These are phyloP conservation scores for Pantelozetes paolii DNA, from an alignment of 2,888 invertebrate species.

Conservation along the genomic window DNA sequence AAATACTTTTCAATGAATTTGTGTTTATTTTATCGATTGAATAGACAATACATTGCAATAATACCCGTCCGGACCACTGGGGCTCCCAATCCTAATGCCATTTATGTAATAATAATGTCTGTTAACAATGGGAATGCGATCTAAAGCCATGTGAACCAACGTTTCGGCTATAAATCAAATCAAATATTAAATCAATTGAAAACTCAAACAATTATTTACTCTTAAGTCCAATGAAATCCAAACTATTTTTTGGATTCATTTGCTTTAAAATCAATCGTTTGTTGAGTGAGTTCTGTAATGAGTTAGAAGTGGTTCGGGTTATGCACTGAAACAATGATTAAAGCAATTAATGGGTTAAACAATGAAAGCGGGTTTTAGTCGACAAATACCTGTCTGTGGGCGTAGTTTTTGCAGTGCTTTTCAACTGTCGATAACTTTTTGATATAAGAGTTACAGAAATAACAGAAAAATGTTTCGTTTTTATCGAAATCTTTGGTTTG, in stretches of 20 bases:
- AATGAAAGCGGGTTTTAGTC: background rate
- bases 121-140: background rate
- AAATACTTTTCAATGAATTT: background rate
- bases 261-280: background rate
- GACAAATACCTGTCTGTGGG: background rate
- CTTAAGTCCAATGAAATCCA: background rate
- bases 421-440: background rate
- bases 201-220: background rate
- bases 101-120: background rate
- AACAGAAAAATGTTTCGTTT: background rate
- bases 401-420: background rate
- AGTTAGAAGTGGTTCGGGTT: background rate
- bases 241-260: background rate
- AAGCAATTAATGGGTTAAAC: background rate
- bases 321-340: background rate
- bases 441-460: background rate
- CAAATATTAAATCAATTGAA: background rate
- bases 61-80: background rate
- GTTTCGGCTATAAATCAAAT: background rate
- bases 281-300: background rate
- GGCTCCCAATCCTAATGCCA: background rate
- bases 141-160: background rate
- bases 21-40: too few relatives aligned
- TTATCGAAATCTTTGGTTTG: background rate
- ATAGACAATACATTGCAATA: background rate